Percentiles rank a stretch among this genome's conserved stretches.
Evolutionary conservation across 2,113 vertebrate genomes (phyloP).

Genomic region (Pangasianodon gigas): DNA sequence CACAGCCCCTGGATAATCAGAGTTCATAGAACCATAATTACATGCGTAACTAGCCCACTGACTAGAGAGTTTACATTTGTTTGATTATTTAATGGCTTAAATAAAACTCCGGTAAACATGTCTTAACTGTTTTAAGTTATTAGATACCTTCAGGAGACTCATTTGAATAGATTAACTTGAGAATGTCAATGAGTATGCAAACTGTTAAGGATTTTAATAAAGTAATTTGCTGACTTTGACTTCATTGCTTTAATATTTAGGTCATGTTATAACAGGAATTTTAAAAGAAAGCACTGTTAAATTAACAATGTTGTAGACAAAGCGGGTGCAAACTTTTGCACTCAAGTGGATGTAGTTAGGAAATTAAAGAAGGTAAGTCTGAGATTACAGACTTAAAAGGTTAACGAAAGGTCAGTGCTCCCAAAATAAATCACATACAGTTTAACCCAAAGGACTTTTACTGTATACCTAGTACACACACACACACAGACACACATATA

Average conservation of each 20-base stretch:
- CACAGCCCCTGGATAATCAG: neutral
- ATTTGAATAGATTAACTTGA: neutral
- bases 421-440: too few species aligned
- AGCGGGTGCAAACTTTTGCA: neutral
- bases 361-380: neutral
- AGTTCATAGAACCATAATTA: neutral
- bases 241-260: too few species aligned
- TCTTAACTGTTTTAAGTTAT: neutral
- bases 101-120: neutral
- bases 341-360: too few species aligned
- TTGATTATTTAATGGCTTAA: neutral
- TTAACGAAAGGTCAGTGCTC: too few species aligned
- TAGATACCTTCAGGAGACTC: neutral
- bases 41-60: neutral
- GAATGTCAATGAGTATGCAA: neutral
- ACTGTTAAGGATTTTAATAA: neutral
- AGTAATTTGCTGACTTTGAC: too few species aligned
- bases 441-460: too few species aligned
- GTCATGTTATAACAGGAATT: too few species aligned
- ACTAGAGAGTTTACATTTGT: neutral
- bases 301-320: too few species aligned
- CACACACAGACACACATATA: too few species aligned
- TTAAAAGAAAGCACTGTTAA: too few species aligned
- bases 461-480: too few species aligned
- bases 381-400: neutral